Evolutionary conservation across 1,140 invertebrate species (phyloP).

Genomic region (Drosophila elegans): DNA sequence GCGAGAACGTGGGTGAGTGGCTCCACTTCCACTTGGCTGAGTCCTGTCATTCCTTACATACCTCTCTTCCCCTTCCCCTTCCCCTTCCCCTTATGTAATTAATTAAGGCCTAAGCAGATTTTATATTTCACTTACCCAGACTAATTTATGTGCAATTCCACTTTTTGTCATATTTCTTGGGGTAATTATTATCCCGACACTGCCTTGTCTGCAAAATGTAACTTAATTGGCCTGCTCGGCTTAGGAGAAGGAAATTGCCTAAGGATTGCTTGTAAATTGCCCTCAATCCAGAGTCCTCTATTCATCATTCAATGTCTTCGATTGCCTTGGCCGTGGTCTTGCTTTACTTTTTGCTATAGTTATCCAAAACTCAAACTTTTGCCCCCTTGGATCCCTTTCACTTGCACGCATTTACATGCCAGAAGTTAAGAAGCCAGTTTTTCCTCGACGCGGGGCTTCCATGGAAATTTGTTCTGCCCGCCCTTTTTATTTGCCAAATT

Average conservation of each 20-base stretch:
- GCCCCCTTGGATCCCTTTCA: constrained; percentile 29
- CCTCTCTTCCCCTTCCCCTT: constrained; percentile 2
- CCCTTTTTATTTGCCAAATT: constrained; percentile 77
- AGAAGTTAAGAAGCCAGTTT: constrained; percentile 55
- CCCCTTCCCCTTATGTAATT: constrained; percentile 64
- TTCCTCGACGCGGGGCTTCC: constrained; percentile 6
- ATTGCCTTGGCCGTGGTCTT: constrained; percentile 36
- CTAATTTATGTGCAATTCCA: constrained; percentile 38
- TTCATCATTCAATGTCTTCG: constrained; percentile 29
- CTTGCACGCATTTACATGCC: constrained; percentile 47
- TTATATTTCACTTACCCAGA: constrained; percentile 48
- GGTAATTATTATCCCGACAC: constrained; percentile 26
- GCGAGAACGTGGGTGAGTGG: constrained; percentile 26
- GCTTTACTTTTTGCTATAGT: constrained; percentile 30
- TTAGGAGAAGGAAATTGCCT: background rate
- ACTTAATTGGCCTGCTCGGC: constrained; percentile 22
- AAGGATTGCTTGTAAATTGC: constrained; percentile 3
- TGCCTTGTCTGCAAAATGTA: constrained; percentile 21
- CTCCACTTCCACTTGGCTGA: constrained; percentile 32
- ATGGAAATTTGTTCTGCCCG: constrained; percentile 29
- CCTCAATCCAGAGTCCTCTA: constrained; percentile 3
- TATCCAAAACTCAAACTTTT: constrained; percentile 13
- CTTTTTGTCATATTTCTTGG: constrained; percentile 30
- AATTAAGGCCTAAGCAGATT: constrained; percentile 64
- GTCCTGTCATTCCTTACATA: constrained; percentile 24